Conservation (phyloP, 2,797 vertebrate genomes). For the Mico argentatus region DNA sequence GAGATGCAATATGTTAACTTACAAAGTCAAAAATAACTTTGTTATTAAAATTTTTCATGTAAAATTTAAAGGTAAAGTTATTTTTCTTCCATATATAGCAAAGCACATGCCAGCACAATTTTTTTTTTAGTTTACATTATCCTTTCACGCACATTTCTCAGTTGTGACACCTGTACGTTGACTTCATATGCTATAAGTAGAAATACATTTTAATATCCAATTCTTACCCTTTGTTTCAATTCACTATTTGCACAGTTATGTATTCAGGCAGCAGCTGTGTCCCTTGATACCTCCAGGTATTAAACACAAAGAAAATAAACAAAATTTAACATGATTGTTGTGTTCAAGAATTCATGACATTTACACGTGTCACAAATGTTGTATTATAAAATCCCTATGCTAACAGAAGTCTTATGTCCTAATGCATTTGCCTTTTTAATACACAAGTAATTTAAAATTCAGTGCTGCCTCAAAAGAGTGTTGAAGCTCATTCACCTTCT, state of each 20-base stretch:
- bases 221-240: background rate
- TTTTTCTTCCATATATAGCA: background rate
- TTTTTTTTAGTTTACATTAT: background rate
- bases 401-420: constrained; percentile 26
- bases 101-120: background rate
- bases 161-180: background rate
- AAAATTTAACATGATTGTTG: constrained; percentile 19
- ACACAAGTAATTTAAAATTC: background rate
- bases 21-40: background rate
- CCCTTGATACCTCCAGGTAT: background rate
- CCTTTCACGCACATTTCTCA: background rate
- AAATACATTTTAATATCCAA: constrained; percentile 17
- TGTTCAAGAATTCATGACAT: constrained; percentile 43
- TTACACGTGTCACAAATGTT: constrained; percentile 12
- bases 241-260: constrained; percentile 19
- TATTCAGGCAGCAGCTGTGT: background rate
- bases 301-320: constrained; percentile 36
- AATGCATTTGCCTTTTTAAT: background rate
- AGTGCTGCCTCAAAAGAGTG: background rate
- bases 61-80: background rate
- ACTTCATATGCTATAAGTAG: background rate
- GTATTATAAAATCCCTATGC: background rate
- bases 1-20: background rate
- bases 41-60: background rate
- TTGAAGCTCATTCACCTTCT: background rate